phyloP scores from a whole-genome alignment of 1,140 invertebrate species.

The Mizuhopecten yessoensis region DNA sequence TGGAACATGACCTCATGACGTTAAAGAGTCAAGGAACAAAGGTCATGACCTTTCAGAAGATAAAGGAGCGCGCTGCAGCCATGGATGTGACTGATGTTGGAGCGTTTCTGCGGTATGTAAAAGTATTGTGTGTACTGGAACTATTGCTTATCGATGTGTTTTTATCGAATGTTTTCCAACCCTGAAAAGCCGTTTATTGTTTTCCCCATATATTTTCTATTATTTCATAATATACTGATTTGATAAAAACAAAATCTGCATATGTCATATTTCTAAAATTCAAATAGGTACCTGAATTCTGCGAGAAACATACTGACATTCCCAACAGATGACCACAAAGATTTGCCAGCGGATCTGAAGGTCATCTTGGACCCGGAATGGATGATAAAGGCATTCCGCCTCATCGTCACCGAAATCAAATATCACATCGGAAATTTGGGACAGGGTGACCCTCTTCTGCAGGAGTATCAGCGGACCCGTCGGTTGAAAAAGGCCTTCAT shows the following conservation, averaged over 20 bases:
- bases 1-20: neutral
- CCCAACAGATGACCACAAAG: neutral
- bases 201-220: too few relatives aligned
- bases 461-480: neutral
- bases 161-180: too few relatives aligned
- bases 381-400: slow-evolving; percentile 17
- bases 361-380: neutral
- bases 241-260: too few relatives aligned
- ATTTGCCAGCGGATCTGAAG: neutral
- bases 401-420: slow-evolving; percentile 13
- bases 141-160: too few relatives aligned
- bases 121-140: too few relatives aligned
- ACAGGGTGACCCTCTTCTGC: neutral
- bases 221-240: too few relatives aligned
- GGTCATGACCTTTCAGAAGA: neutral
- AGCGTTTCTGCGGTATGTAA: neutral
- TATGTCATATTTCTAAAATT: too few relatives aligned
- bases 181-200: too few relatives aligned
- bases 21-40: neutral
- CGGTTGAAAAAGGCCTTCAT: neutral
- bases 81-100: neutral
- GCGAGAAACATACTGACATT: neutral
- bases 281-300: neutral
- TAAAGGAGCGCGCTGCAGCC: neutral
- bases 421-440: neutral